Conservation (phyloP, 2,797 vertebrate species). For the Serranus cabrilla region DNA sequence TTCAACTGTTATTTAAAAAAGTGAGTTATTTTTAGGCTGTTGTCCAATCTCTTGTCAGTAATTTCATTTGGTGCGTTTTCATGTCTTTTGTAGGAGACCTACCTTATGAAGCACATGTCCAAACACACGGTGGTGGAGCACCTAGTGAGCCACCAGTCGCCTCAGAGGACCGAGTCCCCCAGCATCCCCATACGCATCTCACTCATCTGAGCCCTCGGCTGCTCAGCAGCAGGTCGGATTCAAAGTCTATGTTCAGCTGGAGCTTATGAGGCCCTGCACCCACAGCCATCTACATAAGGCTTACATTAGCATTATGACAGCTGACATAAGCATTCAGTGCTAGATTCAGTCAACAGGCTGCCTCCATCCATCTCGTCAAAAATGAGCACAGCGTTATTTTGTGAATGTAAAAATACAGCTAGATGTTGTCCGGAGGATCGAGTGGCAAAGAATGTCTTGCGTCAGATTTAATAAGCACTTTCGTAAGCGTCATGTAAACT, state of each 20-base stretch:
- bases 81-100: slow-evolving; percentile 90
- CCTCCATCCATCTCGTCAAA: slow-evolving; percentile 68
- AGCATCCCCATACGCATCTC: slow-evolving; percentile 97
- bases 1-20: too few species aligned
- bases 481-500: slow-evolving; percentile 81
- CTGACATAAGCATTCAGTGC: slow-evolving; percentile 75
- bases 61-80: slow-evolving; percentile 34
- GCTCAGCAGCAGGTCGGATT: slow-evolving; percentile 57
- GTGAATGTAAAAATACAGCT: slow-evolving; percentile 79
- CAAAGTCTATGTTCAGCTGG: slow-evolving; percentile 53
- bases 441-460: slow-evolving; percentile 77
- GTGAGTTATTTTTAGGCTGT: neutral
- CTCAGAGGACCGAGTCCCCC: slow-evolving; percentile 96
- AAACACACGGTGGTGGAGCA: slow-evolving; percentile 99
- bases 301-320: slow-evolving; percentile 80
- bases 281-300: slow-evolving; percentile 78
- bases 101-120: slow-evolving; percentile 99
- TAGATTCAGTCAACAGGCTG: slow-evolving; percentile 55
- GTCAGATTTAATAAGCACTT: slow-evolving; percentile 85
- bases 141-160: slow-evolving; percentile 96
- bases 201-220: slow-evolving; percentile 90
- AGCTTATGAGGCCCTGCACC: slow-evolving; percentile 69
- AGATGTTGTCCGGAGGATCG: slow-evolving; percentile 69
- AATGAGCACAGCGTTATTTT: slow-evolving; percentile 79
- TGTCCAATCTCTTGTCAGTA: neutral